Evolutionary conservation across 2,888 invertebrate genomes (phyloP), one percentile per base, ranked within the genome.

Genomic region (Drosophila ustulata): DNA sequence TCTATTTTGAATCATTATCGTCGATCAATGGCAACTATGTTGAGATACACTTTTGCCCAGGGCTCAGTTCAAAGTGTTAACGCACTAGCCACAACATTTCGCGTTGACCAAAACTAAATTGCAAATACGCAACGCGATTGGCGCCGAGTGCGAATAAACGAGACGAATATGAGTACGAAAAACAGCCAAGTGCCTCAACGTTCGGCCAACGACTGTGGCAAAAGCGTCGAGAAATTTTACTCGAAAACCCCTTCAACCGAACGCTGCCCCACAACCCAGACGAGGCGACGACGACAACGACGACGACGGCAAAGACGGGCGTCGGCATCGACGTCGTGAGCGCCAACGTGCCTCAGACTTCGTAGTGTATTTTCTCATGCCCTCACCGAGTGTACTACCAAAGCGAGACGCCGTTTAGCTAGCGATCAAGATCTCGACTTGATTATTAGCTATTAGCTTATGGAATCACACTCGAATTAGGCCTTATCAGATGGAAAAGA

Each of bases 161-260:
- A 56, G 25, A 53, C 34, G 49, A 56, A 26, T 26, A n/a, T 18
- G 18, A 18, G 18, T 18, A 37, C 11, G 5, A 11, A 4, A 46
- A 70, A 63, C 79, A 73, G 78, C 82, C 70, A 72, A 84, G 52
- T 77, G 72, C 65, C 59, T 55, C 80, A 75, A 81, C 84, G 82
- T 72, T 75, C 71, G 69, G 46, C 69, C 65, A 71, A 66, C 72
- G 85, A 82, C 82, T 82, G 82, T 66, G 74, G 74, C 63, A 43
- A 83, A 71, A 76, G 34, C 67, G 39, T n/a, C 70, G 78, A 74
- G 83, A 79, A 77, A 86, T 69, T 57, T 79, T 51, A 61, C 67
- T 53, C 62, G 63, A 64, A 52, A 58, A 28, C 43, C 66, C 43
- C 41, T 55, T 45, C 52, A 41, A 30, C 49, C 37, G 43, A 57